Percentiles rank a stretch among this genome's conserved stretches.
These are phyloP conservation scores for Biston stratarius DNA, from an alignment of 2,888 invertebrate species.

Conservation along the genomic window DNA sequence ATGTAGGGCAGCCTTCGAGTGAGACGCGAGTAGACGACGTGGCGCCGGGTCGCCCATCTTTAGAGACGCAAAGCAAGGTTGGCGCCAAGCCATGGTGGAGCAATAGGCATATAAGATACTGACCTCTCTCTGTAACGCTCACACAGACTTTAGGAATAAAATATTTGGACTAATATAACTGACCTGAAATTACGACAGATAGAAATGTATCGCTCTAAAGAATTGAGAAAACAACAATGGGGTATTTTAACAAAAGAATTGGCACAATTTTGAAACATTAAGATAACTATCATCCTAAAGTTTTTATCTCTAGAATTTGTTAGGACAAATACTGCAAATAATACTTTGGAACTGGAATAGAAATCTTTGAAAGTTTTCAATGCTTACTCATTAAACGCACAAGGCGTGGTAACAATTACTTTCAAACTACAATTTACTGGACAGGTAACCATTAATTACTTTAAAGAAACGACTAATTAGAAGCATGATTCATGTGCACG, in stretches of 20 bases:
- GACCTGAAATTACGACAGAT: background rate
- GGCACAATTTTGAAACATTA: too few relatives aligned
- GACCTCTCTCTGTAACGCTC: constrained; percentile 2
- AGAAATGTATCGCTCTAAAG: too few relatives aligned
- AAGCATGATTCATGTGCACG: background rate
- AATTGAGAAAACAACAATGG: too few relatives aligned
- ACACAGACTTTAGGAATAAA: background rate
- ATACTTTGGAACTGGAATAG: too few relatives aligned
- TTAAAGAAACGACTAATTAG: background rate
- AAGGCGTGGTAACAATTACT: too few relatives aligned
- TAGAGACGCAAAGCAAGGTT: constrained; percentile 12
- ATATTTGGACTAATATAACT: background rate
- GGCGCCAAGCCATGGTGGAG: constrained; percentile 16
- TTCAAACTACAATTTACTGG: background rate
- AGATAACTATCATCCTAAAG: too few relatives aligned
- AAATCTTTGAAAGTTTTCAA: background rate
- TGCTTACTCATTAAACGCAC: background rate
- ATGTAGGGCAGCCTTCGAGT: constrained; percentile 7
- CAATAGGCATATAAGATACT: constrained; percentile 9
- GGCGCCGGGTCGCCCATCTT: constrained; percentile 23
- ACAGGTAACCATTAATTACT: background rate
- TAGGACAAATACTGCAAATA: too few relatives aligned
- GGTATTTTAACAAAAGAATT: too few relatives aligned
- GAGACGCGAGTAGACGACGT: constrained; percentile 15
- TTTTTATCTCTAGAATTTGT: too few relatives aligned